These are phyloP conservation scores for Neotoxoptera formosana DNA, from an alignment of 1,140 invertebrate species.

Conservation along the genomic window DNA sequence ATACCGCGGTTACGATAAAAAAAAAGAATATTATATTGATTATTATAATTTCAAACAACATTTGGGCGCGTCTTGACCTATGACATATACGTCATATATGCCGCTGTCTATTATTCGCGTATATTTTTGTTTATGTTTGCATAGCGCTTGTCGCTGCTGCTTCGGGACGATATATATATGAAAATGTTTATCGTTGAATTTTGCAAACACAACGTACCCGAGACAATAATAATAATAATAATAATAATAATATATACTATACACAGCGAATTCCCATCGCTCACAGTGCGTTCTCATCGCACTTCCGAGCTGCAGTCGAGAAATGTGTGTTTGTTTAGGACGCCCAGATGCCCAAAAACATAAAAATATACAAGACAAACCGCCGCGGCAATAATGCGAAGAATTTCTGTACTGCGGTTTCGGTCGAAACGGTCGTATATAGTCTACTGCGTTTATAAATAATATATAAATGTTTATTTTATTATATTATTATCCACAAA, in stretches of 20 bases:
- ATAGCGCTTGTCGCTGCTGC: not conserved
- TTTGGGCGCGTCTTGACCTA: not conserved
- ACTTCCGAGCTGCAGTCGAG: not conserved
- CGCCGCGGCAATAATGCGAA: not conserved
- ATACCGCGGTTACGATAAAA: no score
- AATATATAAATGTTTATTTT: no score
- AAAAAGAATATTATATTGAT: not conserved
- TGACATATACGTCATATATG: no score
- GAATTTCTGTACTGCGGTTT: not conserved
- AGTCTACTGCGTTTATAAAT: not conserved
- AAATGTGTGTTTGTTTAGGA: slow-evolving; percentile 36
- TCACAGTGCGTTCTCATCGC: not conserved
- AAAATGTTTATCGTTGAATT: not conserved
- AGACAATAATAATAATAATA: no score
- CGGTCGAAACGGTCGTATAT: not conserved
- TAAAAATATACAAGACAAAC: not conserved
- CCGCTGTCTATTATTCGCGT: not conserved
- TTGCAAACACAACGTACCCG: not conserved
- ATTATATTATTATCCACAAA: not conserved
- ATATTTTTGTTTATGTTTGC: not conserved
- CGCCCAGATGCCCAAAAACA: not conserved
- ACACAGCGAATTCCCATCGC: slow-evolving; percentile 3
- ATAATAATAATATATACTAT: no score
- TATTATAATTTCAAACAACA: not conserved
- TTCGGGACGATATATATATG: not conserved